These are phyloP conservation scores for Thermophis baileyi DNA, from an alignment of 2,113 vertebrate species.

Conservation along the genomic window DNA sequence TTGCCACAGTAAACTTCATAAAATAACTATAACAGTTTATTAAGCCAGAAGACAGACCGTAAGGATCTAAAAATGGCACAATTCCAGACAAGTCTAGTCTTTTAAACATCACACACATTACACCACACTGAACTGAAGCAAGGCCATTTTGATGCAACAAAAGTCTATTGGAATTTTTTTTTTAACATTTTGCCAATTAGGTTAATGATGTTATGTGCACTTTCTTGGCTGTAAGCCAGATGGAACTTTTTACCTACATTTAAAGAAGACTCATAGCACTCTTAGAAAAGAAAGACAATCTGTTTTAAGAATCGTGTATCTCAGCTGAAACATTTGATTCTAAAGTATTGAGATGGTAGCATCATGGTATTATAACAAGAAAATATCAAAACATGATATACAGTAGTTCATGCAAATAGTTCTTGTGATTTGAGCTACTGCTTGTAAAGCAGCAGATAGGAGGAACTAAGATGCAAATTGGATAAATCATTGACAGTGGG, in stretches of 20 bases:
- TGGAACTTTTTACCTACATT: background rate
- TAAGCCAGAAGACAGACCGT: background rate
- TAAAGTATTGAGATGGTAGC: background rate
- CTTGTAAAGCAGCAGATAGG: background rate
- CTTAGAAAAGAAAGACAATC: background rate
- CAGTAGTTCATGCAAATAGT: background rate
- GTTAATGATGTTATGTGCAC: background rate
- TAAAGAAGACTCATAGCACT: background rate
- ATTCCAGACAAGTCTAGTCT: background rate
- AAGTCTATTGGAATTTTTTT: background rate
- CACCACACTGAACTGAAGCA: background rate
- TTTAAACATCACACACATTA: background rate
- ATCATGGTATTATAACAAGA: background rate
- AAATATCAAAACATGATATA: background rate
- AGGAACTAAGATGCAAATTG: background rate
- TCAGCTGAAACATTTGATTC: background rate
- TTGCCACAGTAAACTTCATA: background rate
- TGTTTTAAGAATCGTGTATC: background rate
- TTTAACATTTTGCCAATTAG: background rate
- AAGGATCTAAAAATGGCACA: background rate
- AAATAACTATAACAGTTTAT: slow-evolving; percentile 4
- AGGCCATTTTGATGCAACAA: background rate
- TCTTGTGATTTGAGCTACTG: background rate
- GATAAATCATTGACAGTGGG: background rate
- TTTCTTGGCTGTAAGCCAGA: background rate